Conservation (phyloP, 2,113 vertebrate species). For the Bubo bubo region DNA sequence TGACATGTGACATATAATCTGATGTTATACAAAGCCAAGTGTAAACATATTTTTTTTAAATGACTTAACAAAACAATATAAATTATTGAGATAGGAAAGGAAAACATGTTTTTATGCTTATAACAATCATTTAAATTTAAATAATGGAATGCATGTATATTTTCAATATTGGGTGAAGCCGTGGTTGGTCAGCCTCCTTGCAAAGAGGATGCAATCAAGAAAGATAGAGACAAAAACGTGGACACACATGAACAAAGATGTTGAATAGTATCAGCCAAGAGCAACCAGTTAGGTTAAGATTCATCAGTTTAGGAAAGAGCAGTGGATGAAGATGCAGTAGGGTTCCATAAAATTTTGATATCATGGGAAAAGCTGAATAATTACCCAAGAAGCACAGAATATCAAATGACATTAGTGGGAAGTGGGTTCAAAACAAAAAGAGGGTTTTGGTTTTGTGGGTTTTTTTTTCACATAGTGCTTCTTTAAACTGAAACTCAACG, state of each 20-base stretch:
- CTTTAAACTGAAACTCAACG: not conserved
- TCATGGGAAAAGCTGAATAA: not conserved
- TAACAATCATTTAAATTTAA: not conserved
- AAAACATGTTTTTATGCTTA: not conserved
- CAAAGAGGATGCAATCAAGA: not conserved
- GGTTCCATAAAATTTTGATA: not conserved
- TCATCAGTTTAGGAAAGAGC: not conserved
- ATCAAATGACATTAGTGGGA: not conserved
- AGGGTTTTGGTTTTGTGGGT: not conserved
- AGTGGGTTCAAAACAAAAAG: not conserved
- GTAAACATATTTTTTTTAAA: not conserved
- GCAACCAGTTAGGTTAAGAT: not conserved
- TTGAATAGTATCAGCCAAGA: not conserved
- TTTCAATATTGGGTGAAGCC: not conserved
- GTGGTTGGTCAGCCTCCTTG: not conserved
- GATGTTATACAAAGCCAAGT: not conserved
- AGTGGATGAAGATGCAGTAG: not conserved
- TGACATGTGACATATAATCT: not conserved
- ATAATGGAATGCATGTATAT: not conserved
- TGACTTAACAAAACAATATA: not conserved
- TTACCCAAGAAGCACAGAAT: not conserved
- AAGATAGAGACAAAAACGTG: not conserved
- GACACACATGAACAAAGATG: not conserved
- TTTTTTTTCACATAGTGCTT: not conserved
- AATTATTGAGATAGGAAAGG: not conserved